A percentile compares a stretch with the other conserved stretches of the same genome.
These are phyloP conservation scores for Zingel zingel DNA, from an alignment of 2,113 vertebrate species.

Conservation along the genomic window DNA sequence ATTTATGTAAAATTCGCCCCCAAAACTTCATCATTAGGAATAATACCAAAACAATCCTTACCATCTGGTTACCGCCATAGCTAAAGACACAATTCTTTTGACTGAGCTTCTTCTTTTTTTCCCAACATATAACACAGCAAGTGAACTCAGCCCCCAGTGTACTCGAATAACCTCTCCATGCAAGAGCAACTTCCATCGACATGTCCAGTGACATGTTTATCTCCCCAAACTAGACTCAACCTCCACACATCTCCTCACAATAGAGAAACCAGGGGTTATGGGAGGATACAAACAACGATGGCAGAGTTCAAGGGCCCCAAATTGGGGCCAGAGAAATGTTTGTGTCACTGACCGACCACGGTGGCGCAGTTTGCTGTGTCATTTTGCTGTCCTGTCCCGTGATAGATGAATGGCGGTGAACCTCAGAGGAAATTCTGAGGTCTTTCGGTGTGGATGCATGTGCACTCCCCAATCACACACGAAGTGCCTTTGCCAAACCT, in stretches of 20 bases:
- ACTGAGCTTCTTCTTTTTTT: not conserved
- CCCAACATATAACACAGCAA: not conserved
- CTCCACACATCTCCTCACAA: slow-evolving; percentile 34
- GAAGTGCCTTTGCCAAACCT: slow-evolving; percentile 9
- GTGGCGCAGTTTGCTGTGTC: slow-evolving; percentile 50
- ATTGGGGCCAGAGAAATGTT: slow-evolving; percentile 62
- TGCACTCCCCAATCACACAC: slow-evolving; percentile 23
- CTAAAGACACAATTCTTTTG: slow-evolving; percentile 2
- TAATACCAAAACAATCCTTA: slow-evolving; percentile 26
- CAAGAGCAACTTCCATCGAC: slow-evolving; percentile 19
- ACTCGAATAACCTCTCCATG: slow-evolving; percentile 37
- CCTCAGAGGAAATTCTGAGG: slow-evolving; percentile 34
- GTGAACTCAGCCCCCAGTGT: slow-evolving; percentile 9
- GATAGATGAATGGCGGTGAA: slow-evolving; percentile 64
- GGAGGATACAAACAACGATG: slow-evolving; percentile 53
- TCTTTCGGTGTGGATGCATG: not conserved
- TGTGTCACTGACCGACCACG: slow-evolving; percentile 55
- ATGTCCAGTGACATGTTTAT: slow-evolving; percentile 45
- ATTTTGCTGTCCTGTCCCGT: slow-evolving; percentile 50
- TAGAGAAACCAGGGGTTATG: slow-evolving; percentile 25
- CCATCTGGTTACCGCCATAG: not conserved
- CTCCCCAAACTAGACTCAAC: slow-evolving; percentile 23
- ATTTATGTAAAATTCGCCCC: slow-evolving; percentile 1
- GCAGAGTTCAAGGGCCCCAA: slow-evolving; percentile 56
- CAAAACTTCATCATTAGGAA: slow-evolving; percentile 3